Percentiles rank a stretch among this genome's conserved stretches.
These are phyloP conservation scores for Hirtodrosophila confusa DNA, from an alignment of 2,888 invertebrate species.

Conservation along the genomic window DNA sequence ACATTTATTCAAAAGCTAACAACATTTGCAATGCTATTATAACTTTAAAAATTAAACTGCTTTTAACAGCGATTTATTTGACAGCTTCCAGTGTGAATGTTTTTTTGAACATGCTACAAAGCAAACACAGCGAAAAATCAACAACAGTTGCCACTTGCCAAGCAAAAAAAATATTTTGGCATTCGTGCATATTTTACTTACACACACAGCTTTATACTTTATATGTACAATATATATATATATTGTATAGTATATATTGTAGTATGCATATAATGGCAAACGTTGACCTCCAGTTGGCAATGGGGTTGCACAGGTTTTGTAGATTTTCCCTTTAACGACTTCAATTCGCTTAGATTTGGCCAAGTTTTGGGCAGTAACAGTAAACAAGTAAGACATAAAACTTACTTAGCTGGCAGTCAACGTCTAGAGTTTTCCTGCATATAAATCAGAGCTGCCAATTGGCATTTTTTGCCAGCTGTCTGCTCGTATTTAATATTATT, in stretches of 20 bases:
- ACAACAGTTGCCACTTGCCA: constrained; percentile 9
- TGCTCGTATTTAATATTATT: constrained; percentile 27
- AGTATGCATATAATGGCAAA: neutral
- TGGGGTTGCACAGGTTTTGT: neutral
- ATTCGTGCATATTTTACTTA: constrained; percentile 50
- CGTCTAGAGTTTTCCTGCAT: constrained; percentile 25
- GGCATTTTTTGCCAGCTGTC: constrained; percentile 23
- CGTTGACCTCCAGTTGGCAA: constrained; percentile 14
- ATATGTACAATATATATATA: constrained; percentile 1
- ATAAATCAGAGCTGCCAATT: constrained; percentile 73
- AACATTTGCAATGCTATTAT: too few relatives aligned
- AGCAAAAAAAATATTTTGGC: constrained; percentile 17
- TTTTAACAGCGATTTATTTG: neutral
- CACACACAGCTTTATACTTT: neutral
- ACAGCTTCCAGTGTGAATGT: constrained; percentile 26
- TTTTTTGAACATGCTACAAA: constrained; percentile 9
- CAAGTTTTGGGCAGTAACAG: too few relatives aligned
- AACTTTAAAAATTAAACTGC: neutral
- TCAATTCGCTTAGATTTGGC: neutral
- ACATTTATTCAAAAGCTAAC: too few relatives aligned
- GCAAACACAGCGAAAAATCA: constrained; percentile 4
- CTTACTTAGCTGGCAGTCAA: too few relatives aligned
- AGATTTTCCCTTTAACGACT: neutral
- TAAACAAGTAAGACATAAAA: too few relatives aligned
- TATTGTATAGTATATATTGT: too few relatives aligned